Evolutionary conservation across 2,888 invertebrate species (phyloP).

Genomic region (Xestoiulus laeticollis): DNA sequence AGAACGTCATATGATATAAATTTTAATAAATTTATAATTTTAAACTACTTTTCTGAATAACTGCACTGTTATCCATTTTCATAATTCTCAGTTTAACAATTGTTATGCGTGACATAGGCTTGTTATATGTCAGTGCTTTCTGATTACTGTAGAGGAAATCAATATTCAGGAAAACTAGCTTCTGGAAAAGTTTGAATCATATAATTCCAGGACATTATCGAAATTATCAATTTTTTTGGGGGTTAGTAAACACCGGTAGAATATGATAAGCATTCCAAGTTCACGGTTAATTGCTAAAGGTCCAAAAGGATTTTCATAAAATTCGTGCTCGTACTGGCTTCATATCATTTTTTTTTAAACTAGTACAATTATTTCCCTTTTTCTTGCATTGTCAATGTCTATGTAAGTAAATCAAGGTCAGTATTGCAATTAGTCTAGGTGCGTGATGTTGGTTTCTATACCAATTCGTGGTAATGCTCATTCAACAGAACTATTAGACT

Average conservation of each 20-base stretch:
- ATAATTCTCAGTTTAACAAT: background rate
- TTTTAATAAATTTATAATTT: background rate
- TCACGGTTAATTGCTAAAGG: background rate
- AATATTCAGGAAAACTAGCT: background rate
- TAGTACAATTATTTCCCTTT: background rate
- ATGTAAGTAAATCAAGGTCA: background rate
- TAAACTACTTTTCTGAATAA: background rate
- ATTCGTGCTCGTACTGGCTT: background rate
- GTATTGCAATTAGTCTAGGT: background rate
- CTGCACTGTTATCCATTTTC: background rate
- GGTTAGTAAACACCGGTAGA: background rate
- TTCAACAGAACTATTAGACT: background rate
- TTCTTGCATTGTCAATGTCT: background rate
- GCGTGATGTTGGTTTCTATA: conserved; percentile 2
- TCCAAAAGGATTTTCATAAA: background rate
- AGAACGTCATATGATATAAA: background rate
- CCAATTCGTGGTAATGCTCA: background rate
- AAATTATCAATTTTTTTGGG: background rate
- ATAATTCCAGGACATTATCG: background rate
- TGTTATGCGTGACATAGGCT: background rate
- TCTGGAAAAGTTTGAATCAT: background rate
- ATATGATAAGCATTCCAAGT: background rate
- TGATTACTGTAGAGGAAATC: background rate
- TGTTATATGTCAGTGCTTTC: background rate
- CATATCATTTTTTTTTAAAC: background rate